phyloP scores from a whole-genome alignment of 1,140 invertebrate genomes.

The Macrostomum lignano region DNA sequence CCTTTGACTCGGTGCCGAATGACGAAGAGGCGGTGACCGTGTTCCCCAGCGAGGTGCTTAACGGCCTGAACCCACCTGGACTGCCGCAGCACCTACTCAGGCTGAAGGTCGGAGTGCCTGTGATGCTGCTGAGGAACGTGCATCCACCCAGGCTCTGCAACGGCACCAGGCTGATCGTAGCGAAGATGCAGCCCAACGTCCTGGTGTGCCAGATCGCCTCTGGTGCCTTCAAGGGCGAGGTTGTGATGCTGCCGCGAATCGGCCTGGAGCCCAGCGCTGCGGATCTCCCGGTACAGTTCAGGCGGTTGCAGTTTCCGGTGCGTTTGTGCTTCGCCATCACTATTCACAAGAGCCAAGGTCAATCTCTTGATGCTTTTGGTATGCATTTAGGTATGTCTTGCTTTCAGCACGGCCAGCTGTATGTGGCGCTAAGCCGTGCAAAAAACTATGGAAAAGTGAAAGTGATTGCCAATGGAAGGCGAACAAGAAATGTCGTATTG shows the following conservation, averaged over 20 bases:
- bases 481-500: no score
- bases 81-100: constrained; percentile 19
- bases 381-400: no score
- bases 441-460: no score
- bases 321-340: constrained; percentile 30
- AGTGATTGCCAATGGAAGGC: no score
- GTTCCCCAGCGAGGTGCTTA: constrained; percentile 20
- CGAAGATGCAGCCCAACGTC: constrained; percentile 8
- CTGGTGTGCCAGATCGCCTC: constrained; percentile 10
- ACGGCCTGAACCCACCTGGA: constrained; percentile 16
- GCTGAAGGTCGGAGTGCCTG: constrained; percentile 16
- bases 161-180: constrained; percentile 19
- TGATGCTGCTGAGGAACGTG: constrained; percentile 25
- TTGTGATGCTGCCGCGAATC: constrained; percentile 10
- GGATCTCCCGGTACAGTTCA: constrained; percentile 18
- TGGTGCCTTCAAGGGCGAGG: constrained; percentile 6
- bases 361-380: no score
- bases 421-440: no score
- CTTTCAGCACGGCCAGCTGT: no score
- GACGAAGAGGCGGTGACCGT: no score
- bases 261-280: constrained; percentile 9
- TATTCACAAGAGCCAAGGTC: constrained; percentile 33
- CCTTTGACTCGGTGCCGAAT: no score
- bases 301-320: constrained; percentile 30
- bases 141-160: constrained; percentile 15